Evolutionary conservation across 2,888 invertebrate genomes (phyloP), one percentile per base, ranked within the genome.

Genomic region (Acronicta alni): DNA sequence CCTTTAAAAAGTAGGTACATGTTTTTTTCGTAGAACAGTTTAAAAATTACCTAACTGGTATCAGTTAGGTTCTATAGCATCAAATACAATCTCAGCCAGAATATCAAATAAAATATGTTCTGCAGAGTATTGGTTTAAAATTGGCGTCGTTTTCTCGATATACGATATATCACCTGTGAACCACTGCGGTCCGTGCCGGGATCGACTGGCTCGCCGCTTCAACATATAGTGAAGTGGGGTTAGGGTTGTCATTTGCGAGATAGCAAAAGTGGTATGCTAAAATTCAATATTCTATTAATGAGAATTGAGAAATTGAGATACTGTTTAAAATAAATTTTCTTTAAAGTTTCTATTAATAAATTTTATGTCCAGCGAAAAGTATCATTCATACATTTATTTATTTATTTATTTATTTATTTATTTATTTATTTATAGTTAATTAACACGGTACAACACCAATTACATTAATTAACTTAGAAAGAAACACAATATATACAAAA

Each of bases 91-190:
- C 20, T 12, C 17, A 54, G 16, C 44, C 39, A 16, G 45, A 17
- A 46, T 38, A 44, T 26, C 16, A 49, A 53, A 68, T 60, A 49
- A 44, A 49, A 55, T 16, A 55, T 30, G 38, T 42, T 59, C 20
- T 55, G 30, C 45, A 26, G 44, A 47, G 38, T 57, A 18, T 44
- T 43, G 41, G 48, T 35, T 56, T 53, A 48, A 70, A 54, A 70
- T 70, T 59, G 57, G 23, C 44, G 54, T 48, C 37, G 51, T 66
- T 49, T 47, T 41, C 62, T 60, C 55, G 52, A 53, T 51, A 38
- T 44, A 43, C 44, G 49, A 67, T 67, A 63, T 54, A 60, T 68
- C 51, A 62, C 58, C 52, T 65, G 57, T 41, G 60, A 48, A 55
- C 54, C 45, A 16, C 6, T 15, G 42, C 9, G 18, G 14, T 10